Evolutionary conservation across 2,888 invertebrate genomes (phyloP), one percentile per base, ranked within the genome.

Genomic region (Eulithis prunata): DNA sequence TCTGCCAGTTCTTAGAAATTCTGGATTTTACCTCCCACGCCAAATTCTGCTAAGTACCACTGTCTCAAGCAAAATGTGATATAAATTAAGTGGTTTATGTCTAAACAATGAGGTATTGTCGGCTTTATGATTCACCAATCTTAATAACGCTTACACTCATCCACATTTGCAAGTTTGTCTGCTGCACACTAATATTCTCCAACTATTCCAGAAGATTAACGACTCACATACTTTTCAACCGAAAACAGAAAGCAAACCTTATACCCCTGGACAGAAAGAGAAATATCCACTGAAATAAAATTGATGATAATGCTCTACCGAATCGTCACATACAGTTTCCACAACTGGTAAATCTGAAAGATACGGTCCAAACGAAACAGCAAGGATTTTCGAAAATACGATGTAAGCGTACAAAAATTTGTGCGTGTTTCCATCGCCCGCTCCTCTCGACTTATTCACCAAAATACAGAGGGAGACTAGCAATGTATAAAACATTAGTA

Each of bases 401-500:
- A 81, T 83, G 79, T 86, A 84, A 79, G 71, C 67, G 75, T 72
- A 76, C 78, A 81, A 84, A 84, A 83, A 76, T 78, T 81, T 81
- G 81, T 80, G 74, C 77, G 72, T 56, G 82, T 86, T 88, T 88
- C 83, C 87, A 85, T 79, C 82, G 87, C 78, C 61, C 59, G 64
- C 65, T 70, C 68, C 64, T 62, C 63, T 64, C 69, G 73, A 78
- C 73, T 79, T 80, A 76, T 75, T 76, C 71, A 70, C 61, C 72
- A 81, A 78, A 77, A 73, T 76, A 74, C 69, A 71, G 71, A 76
- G 77, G 65, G 75, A 80, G 72, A 82, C 82, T 72, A 76, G 84
- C 86, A 81, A 91, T 90, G 90, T 91, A 91, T 90, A 90, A 90
- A 87, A 90, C 90, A 90, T 91, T 88, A 88, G 88, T 88, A 89